Conservation (phyloP, 2,113 vertebrate genomes). For the Otus sunia region DNA sequence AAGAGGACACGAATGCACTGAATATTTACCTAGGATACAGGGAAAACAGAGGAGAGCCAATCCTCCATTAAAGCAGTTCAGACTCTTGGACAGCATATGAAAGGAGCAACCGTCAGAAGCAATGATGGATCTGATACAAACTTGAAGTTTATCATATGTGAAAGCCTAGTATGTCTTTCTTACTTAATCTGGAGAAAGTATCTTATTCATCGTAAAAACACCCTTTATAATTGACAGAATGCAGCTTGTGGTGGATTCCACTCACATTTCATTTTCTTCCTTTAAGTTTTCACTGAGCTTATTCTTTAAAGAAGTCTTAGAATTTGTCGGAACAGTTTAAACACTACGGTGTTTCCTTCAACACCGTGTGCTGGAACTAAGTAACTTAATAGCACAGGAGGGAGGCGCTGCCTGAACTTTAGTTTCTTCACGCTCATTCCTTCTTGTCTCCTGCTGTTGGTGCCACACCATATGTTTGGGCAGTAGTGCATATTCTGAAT, state of each 20-base stretch:
- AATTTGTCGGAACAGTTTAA: background rate
- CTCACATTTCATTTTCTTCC: background rate
- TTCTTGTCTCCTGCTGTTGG: constrained; percentile 27
- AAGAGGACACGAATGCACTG: background rate
- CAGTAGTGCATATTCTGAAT: constrained; percentile 46
- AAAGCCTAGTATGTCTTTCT: background rate
- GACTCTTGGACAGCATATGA: background rate
- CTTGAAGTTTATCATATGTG: background rate
- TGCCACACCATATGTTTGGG: constrained; percentile 36
- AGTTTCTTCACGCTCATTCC: constrained; percentile 42
- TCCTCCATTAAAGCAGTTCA: background rate
- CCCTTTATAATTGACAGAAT: background rate
- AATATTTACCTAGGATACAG: constrained; percentile 62
- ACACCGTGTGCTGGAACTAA: background rate
- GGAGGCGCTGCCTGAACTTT: constrained; percentile 36
- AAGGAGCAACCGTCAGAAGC: background rate
- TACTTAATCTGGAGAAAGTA: background rate
- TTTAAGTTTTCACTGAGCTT: background rate
- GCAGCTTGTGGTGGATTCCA: background rate
- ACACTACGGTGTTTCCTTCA: background rate
- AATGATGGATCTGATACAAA: background rate
- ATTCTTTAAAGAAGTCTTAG: background rate
- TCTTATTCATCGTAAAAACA: background rate
- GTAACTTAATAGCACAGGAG: constrained; percentile 56
- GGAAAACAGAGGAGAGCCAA: constrained; percentile 7